Conservation (phyloP, 2,797 vertebrate species). For the Spatula versicolor region DNA sequence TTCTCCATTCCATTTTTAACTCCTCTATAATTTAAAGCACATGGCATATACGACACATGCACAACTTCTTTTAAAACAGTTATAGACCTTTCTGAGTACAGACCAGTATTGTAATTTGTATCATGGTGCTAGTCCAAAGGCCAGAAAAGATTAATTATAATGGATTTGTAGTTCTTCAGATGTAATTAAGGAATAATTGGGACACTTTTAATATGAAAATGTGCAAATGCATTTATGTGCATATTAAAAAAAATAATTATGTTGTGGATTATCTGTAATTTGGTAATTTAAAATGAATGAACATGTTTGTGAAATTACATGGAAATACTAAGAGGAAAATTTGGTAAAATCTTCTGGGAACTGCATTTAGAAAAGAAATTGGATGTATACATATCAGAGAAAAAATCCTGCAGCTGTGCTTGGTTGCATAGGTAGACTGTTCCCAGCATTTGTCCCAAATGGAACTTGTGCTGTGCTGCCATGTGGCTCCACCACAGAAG, state of each 20-base stretch:
- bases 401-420: not conserved
- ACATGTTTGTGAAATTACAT: not conserved
- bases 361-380: not conserved
- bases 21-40: not conserved
- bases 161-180: not conserved
- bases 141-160: not conserved
- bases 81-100: not conserved
- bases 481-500: fast-evolving
- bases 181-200: not conserved
- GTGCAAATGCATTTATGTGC: not conserved
- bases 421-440: not conserved
- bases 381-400: not conserved
- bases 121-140: not conserved
- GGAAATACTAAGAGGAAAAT: not conserved
- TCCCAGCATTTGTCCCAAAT: not conserved
- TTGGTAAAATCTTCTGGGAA: not conserved
- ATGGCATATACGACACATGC: not conserved
- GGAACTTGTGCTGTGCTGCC: not conserved
- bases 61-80: not conserved
- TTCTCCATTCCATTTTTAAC: not conserved
- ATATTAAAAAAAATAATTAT: not conserved
- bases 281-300: not conserved
- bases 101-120: not conserved
- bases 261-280: not conserved
- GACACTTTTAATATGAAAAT: not conserved